Base-by-base conservation (phyloP, 2,797 vertebrate species). In the Typhlichthys subterraneus region DNA sequence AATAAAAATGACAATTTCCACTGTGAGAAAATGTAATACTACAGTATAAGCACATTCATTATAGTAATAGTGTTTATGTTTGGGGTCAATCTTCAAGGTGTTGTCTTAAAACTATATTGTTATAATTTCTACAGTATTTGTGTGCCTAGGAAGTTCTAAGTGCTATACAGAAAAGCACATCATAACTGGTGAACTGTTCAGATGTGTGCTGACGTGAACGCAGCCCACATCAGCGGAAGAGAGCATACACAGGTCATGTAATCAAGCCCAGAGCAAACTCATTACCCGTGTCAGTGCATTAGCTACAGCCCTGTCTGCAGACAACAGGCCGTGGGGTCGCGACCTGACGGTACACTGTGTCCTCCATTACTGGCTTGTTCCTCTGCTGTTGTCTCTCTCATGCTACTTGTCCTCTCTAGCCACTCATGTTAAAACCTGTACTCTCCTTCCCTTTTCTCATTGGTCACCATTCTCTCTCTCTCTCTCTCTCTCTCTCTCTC, bases 271-370 rank as follows among this genome's bases (percentile, higher is more conserved):
- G 47, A 64, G 31, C 70, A n/a, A 73, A 59, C 60, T 70, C 68
- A 62, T 80, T 53, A 23, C 52, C 23, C 52, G 54, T 78, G 67
- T 62, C 55, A 23, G n/a, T 46, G 42, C 45, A 12, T 59, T 56
- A 59, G 53, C 64, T 71, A 56, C 23, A 54, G 53, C 13, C 17
- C 42, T 15, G 45, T 13, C 14, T 11, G 3, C 38, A 46, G n/a
- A 46, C 29, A 56, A 52, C 31, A 65, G 12, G 60, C 62, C 59
- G 45, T 59, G 0, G 33, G 63, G 69, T 0, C 38, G 17, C 14
- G 65, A 69, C 69, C 72, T 45, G 59, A 57, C 69, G 47, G 72
- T 64, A 79, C 33, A 12, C 49, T 69, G 69, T 60, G 66, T 77
- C 45, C 72, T 73, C 72, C 4, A 56, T 3, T 12, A 45, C 59